Evolutionary conservation across 2,888 invertebrate genomes (phyloP).

Genomic region (Athalia cordata): DNA sequence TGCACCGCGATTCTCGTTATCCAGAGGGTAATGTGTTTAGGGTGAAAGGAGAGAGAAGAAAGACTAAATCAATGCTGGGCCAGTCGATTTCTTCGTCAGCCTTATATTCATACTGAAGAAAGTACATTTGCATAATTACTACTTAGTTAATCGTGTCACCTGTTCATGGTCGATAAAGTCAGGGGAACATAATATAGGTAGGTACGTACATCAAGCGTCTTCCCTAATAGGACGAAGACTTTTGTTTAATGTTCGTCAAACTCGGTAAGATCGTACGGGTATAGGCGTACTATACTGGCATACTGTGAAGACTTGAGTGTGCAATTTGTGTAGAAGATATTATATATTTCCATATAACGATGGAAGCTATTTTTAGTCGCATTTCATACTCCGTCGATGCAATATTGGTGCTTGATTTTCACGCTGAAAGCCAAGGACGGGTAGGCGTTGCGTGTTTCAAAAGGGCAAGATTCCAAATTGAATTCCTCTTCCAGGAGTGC

Average conservation of each 20-base stretch:
- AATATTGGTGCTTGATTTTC: slow-evolving; percentile 1
- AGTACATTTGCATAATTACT: slow-evolving; percentile 20
- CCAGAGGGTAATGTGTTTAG: background rate
- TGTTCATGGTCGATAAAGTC: slow-evolving; percentile 21
- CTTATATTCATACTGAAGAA: slow-evolving; percentile 14
- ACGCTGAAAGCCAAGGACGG: background rate
- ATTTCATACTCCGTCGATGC: background rate
- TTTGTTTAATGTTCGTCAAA: background rate
- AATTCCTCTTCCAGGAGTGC: background rate
- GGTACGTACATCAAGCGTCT: background rate
- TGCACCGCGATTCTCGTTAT: no score
- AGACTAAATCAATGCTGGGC: slow-evolving; percentile 10
- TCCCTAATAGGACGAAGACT: background rate
- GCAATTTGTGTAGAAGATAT: background rate
- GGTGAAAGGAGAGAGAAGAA: background rate
- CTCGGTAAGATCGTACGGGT: background rate
- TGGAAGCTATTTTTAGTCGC: background rate
- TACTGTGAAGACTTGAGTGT: background rate
- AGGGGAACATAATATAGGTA: background rate
- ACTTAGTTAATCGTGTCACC: slow-evolving; percentile 29
- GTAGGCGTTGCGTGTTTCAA: background rate
- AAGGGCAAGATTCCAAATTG: background rate
- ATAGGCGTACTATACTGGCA: background rate
- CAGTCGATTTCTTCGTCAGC: background rate
- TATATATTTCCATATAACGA: background rate